phyloP scores from a whole-genome alignment of 2,113 vertebrate genomes.

The Mellivora capensis region DNA sequence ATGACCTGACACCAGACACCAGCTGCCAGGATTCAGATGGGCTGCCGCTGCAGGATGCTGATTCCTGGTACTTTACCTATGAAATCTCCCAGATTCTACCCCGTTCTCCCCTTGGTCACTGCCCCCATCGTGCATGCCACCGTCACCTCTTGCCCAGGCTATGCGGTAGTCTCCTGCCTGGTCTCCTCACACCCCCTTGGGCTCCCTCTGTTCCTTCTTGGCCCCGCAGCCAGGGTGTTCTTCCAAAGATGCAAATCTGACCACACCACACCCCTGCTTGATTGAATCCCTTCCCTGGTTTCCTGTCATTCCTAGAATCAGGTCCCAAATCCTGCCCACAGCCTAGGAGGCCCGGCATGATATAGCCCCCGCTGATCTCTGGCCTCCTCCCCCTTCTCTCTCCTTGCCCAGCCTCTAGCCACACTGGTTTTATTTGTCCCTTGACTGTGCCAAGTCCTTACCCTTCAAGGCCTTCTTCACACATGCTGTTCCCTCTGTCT shows the following conservation, averaged over 20 bases:
- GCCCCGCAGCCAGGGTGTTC: not conserved
- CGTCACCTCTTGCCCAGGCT: no score
- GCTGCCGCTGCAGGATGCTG: not conserved
- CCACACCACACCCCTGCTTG: not conserved
- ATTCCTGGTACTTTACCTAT: not conserved
- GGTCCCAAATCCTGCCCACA: not conserved
- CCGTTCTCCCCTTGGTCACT: not conserved
- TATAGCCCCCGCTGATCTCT: not conserved
- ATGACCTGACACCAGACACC: not conserved
- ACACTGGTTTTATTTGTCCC: not conserved
- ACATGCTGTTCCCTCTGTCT: not conserved
- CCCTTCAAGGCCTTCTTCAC: not conserved
- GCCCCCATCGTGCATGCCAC: no score
- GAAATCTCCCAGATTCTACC: not conserved
- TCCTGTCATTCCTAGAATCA: not conserved
- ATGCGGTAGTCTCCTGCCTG: not conserved
- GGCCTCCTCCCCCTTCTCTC: not conserved
- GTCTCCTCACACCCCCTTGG: not conserved
- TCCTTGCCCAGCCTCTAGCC: not conserved
- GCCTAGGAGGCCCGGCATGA: not conserved
- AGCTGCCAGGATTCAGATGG: not conserved
- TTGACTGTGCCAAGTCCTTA: not conserved
- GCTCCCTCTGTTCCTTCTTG: not conserved
- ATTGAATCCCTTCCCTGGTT: not conserved
- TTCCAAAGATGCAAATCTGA: conserved; percentile 36